These are phyloP conservation scores for Stictocephala bisonia DNA, from an alignment of 2,888 invertebrate genomes.

Conservation along the genomic window DNA sequence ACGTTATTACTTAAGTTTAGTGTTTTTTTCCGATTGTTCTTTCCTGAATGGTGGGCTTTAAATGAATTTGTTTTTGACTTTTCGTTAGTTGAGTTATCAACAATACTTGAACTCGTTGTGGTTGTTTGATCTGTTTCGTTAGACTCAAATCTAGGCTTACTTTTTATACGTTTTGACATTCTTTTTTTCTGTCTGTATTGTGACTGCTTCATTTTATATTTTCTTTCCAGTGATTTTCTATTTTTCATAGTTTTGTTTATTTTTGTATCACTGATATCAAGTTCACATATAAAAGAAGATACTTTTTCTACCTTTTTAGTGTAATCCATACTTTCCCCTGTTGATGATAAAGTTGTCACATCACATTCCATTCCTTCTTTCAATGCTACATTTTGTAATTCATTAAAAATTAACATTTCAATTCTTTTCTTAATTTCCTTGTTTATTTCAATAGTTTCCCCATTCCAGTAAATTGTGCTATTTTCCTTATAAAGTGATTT, in stretches of 20 bases:
- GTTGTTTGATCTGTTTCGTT: no score
- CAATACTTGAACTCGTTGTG: no score
- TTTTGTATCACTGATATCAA: constrained; percentile 32
- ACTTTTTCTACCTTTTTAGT: constrained; percentile 2
- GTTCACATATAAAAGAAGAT: constrained; percentile 34
- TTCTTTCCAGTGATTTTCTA: not conserved
- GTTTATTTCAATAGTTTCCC: not conserved
- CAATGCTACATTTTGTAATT: constrained; percentile 35
- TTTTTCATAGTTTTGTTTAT: not conserved
- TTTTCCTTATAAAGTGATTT: not conserved
- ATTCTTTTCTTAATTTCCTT: constrained; percentile 28
- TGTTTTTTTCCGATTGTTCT: not conserved
- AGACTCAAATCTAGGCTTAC: no score
- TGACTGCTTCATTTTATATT: no score
- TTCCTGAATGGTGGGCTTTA: no score
- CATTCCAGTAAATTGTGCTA: constrained; percentile 18
- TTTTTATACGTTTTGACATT: no score
- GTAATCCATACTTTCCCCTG: not conserved
- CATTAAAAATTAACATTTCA: constrained; percentile 39
- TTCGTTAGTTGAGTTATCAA: no score
- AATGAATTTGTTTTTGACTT: no score
- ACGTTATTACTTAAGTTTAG: no score
- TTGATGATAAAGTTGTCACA: not conserved
- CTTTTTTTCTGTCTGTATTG: no score
- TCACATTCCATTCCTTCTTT: constrained; percentile 45